Conservation (phyloP, 2,888 invertebrate species). For the Himalopsyche anomala region DNA sequence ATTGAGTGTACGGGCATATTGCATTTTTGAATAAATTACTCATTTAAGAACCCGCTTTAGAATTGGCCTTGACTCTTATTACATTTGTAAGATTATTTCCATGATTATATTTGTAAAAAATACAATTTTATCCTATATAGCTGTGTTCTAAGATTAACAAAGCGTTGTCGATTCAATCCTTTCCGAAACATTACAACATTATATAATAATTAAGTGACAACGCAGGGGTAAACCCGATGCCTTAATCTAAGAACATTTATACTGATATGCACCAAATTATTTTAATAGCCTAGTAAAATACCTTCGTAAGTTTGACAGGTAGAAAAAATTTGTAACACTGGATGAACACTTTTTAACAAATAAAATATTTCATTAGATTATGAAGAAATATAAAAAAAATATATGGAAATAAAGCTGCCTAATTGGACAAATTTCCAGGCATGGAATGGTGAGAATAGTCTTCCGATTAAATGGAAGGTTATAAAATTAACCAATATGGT, state of each 20-base stretch:
- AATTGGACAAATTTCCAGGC: background rate
- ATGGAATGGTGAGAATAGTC: slow-evolving; percentile 11
- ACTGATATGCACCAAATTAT: slow-evolving; percentile 27
- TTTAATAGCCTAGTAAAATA: slow-evolving; percentile 5
- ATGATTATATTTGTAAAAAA: no score
- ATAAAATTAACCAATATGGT: slow-evolving; percentile 1
- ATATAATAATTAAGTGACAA: no score
- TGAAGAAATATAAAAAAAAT: background rate
- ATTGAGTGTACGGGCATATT: no score
- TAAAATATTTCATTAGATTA: background rate
- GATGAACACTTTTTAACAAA: background rate
- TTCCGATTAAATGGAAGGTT: background rate
- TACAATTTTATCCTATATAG: no score
- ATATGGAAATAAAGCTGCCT: background rate
- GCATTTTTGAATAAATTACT: no score
- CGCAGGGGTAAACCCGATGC: background rate
- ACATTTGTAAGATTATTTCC: no score
- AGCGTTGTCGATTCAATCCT: no score
- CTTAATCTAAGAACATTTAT: background rate
- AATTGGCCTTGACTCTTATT: no score
- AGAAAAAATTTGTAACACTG: no score
- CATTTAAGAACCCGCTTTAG: no score
- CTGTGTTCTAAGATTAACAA: no score
- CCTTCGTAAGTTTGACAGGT: background rate
- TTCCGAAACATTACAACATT: no score